A percentile compares a stretch with the other conserved stretches of the same genome.
Evolutionary conservation across 2,888 invertebrate genomes (phyloP).

Genomic region (Meteorus colon): DNA sequence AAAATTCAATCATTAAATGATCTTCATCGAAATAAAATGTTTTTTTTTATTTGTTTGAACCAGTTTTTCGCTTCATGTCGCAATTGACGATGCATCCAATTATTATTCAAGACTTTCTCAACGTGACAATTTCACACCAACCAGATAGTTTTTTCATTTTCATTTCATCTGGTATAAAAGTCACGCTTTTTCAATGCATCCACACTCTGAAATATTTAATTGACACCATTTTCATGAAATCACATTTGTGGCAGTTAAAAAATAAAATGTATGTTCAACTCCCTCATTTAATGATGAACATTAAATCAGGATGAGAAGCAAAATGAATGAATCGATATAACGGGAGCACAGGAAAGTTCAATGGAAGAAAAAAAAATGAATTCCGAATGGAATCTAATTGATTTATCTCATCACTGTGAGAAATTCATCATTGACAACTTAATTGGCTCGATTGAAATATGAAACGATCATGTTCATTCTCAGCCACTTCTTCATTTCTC

Average conservation of each 20-base stretch:
- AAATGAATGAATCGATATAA: neutral
- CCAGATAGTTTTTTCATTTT: neutral
- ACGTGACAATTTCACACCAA: neutral
- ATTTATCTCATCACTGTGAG: slow-evolving; percentile 47
- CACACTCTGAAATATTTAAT: slow-evolving; percentile 49
- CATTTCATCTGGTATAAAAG: neutral
- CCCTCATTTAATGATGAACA: neutral
- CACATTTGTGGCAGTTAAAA: slow-evolving; percentile 51
- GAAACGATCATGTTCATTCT: slow-evolving; percentile 55
- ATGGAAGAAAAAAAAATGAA: slow-evolving; percentile 6
- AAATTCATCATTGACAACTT: slow-evolving; percentile 53
- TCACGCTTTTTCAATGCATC: neutral
- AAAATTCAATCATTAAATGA: neutral
- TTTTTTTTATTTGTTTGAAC: neutral
- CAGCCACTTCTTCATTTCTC: slow-evolving; percentile 36
- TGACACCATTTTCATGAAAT: slow-evolving; percentile 59
- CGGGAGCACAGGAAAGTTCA: neutral
- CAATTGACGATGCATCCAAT: neutral
- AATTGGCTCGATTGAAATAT: slow-evolving; percentile 56
- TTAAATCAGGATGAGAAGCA: neutral
- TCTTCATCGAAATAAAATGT: neutral
- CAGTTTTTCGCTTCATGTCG: neutral
- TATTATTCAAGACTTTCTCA: neutral
- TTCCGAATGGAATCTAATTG: slow-evolving; percentile 35
- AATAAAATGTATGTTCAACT: neutral